Base-by-base conservation (phyloP, 2,888 invertebrate species). In the Chaitophorus viminalis region DNA sequence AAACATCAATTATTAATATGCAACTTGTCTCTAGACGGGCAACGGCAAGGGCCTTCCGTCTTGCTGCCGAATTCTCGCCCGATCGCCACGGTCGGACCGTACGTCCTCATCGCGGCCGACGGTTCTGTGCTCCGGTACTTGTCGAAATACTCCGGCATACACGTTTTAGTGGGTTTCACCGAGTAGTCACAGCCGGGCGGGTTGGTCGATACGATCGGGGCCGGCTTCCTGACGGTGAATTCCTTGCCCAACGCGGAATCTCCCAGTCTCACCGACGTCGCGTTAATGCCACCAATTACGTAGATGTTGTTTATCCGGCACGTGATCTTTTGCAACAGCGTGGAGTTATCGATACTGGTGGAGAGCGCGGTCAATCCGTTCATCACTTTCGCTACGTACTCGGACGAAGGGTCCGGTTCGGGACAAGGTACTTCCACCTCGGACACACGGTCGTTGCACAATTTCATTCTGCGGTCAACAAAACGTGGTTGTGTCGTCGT, bases 401-500 rank as follows among this genome's bases (percentile, higher is more conserved):
- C 65, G 46, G 39, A 14, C 0, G 46, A 46, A 39, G 3, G 46
- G 52, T 54, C 39, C 18, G 3, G 36, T 65, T 39, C 65, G 8
- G 29, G 11, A 3, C 29, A 18, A 14, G 18, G 46, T 46, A 46
- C 14, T 11, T 46, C 46, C 11, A 46, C 14, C 14, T 46, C 46
- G 14, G 46, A 46, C 14, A 46, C 14, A 21, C 52, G 81, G 14
- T 79, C 9, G 11, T 52, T 79, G 36, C n/a, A 36, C 9, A 9
- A n/a, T 79, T 60, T 65, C 60, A 60, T 21, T 60, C 68, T 68
- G 46, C n/a, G n/a, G n/a, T n/a, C n/a, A n/a, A n/a, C n/a, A n/a
- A n/a, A n/a, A n/a, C n/a, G n/a, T n/a, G n/a, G n/a, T n/a, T n/a
- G n/a, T n/a, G n/a, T n/a, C n/a, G n/a, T n/a, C n/a, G n/a, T n/a